Percentiles rank a stretch among this genome's conserved stretches.
Conservation (phyloP, 1,140 invertebrate species). For the honey bee (Apis mellifera) region Amel_HAv3.1 CM009932.2:9547501-9548000, state of each 20-base stretch:
- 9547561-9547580: neutral
- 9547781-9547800: conserved; percentile 9
- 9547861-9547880: neutral
- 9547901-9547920: neutral
- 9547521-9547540: conserved; percentile 2
- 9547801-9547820: neutral
- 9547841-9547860: conserved; percentile 5
- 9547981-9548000: conserved; percentile 23
- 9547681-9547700: neutral
- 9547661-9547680: neutral
- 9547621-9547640: neutral
- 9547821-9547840: neutral
- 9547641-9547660: neutral
- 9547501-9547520: conserved; percentile 36
- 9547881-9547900: neutral
- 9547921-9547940: too few species aligned
- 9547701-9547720: neutral
- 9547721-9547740: neutral
- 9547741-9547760: neutral
- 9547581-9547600: neutral
- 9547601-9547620: neutral
- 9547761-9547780: neutral
- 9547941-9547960: neutral
- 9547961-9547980: neutral
- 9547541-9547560: too few species aligned